Base-by-base conservation (phyloP, 2,113 vertebrate genomes). In the Protomyctophum bolini region DNA sequence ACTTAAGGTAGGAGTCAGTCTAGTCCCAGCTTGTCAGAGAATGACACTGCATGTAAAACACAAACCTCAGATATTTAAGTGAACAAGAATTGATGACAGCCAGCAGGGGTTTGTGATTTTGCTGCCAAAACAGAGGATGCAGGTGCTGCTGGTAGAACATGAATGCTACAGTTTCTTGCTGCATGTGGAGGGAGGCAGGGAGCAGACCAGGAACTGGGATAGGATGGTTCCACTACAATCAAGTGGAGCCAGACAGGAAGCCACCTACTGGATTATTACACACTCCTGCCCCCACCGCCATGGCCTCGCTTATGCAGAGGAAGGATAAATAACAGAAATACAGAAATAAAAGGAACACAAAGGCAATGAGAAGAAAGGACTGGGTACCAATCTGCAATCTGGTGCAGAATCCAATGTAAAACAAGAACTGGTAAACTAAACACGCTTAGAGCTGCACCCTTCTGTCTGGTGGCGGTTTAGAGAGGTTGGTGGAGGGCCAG, bases 1-100 rank as follows among this genome's bases (percentile, higher is more conserved):
- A 83, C 83, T 76, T 75, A 76, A 76, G 75, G 75, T 70, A 67
- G 33, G 55, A 64, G 63, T 87, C 68, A 64, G 63, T 87, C 68
- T 63, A 67, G 75, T 80, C 70, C 65, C 61, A 64, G 79, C 72
- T 77, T 72, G 74, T 79, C 56, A 61, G 58, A 28, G 59, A 63
- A 72, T 70, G 70, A 75, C 33, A 70, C 63, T 15, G 55, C 21
- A 72, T 72, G 63, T 86, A 52, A 79, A 79, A 60, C 63, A 28
- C 28, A 29, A 8, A 57, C 62, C n/a, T 77, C 70, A 57, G 14
- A 28, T 8, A n/a, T 55, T 58, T 57, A 65, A 69, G 2, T 47
- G 61, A 62, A 58, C 68, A 73, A 72, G 60, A 73, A 73, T 21
- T 14, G 70, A 68, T 62, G 65, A 69, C 29, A 57, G 10, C 15